Evolutionary conservation across 2,113 vertebrate species (phyloP).

Genomic region (Helogale parvula): DNA sequence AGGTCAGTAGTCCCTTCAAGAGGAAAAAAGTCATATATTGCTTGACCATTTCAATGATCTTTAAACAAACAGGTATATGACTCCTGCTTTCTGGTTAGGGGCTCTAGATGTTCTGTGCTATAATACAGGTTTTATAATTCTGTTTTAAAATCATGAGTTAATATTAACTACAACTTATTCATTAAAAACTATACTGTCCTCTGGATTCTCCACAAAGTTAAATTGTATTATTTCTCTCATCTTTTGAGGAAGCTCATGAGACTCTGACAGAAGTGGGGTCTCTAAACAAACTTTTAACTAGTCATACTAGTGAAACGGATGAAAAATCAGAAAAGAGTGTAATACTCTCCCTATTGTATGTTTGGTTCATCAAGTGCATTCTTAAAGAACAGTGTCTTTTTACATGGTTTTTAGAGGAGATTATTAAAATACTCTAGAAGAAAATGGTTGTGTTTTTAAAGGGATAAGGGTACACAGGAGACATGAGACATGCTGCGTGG

Average conservation of each 20-base stretch:
- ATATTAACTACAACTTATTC: background rate
- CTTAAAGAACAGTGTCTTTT: background rate
- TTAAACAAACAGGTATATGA: background rate
- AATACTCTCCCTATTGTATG: background rate
- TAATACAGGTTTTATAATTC: background rate
- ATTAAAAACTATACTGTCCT: slow-evolving; percentile 9
- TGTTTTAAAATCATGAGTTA: background rate
- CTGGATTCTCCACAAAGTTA: background rate
- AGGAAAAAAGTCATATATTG: background rate
- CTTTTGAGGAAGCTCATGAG: background rate
- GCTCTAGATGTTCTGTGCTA: background rate
- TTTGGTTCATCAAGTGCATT: background rate
- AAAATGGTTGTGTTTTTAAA: background rate
- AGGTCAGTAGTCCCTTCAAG: background rate
- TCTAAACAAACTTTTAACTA: slow-evolving; percentile 15
- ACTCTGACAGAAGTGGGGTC: background rate
- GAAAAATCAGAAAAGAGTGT: background rate
- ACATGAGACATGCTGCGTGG: background rate
- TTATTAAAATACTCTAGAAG: background rate
- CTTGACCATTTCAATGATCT: background rate
- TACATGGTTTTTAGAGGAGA: background rate
- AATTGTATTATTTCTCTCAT: background rate
- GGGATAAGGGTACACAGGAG: no score
- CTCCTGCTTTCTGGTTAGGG: background rate
- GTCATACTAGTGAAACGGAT: background rate